Percentiles rank a stretch among this genome's conserved stretches.
Evolutionary conservation across 2,113 vertebrate species (phyloP).

Genomic region (Panthera tigris): DNA sequence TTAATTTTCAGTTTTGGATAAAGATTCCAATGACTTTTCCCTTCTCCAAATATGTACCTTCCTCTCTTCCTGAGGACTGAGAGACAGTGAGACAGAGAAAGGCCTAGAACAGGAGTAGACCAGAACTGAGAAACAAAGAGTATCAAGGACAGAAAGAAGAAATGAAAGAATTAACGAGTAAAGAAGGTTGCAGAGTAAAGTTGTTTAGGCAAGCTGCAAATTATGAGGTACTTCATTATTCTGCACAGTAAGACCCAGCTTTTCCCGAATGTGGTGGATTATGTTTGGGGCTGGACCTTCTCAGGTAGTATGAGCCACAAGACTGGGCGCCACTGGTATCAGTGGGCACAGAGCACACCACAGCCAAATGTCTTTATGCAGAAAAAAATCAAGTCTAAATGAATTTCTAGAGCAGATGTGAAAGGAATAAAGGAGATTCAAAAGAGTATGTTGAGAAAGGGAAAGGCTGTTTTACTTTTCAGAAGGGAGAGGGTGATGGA

Average conservation of each 20-base stretch:
- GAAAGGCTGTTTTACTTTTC: neutral
- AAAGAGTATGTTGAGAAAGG: neutral
- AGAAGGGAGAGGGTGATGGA: neutral
- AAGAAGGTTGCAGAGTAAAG: neutral
- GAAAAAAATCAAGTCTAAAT: neutral
- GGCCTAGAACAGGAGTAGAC: neutral
- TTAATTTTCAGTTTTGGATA: neutral
- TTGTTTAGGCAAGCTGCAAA: neutral
- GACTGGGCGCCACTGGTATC: neutral
- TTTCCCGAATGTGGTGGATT: neutral
- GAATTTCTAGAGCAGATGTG: neutral
- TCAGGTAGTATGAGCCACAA: neutral
- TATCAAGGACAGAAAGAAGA: neutral
- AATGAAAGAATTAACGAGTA: neutral
- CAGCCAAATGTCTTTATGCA: neutral
- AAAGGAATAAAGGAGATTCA: neutral
- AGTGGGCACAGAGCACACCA: neutral
- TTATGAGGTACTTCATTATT: neutral
- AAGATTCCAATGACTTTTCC: neutral
- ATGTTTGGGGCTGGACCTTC: neutral
- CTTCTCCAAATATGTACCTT: neutral
- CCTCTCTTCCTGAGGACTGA: neutral
- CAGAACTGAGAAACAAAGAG: neutral
- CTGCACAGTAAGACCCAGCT: neutral
- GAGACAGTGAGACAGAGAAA: neutral